These are phyloP conservation scores for Hydrotaea diabolus DNA, from an alignment of 2,888 invertebrate genomes.

Conservation along the genomic window DNA sequence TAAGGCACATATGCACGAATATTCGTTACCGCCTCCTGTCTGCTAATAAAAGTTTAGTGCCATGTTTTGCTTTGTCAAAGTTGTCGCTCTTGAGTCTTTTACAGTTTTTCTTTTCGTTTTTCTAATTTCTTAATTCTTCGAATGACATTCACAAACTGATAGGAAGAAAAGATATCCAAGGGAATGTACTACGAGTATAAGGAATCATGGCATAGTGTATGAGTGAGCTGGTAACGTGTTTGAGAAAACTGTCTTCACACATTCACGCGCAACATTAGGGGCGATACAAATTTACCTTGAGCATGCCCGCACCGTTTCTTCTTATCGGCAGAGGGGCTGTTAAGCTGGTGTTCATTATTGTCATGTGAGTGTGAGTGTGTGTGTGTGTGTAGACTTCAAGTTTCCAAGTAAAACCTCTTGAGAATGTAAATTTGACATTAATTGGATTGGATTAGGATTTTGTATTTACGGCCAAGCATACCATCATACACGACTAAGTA, in stretches of 20 bases:
- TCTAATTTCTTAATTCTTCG: slow-evolving; percentile 34
- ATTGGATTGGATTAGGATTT: slow-evolving; percentile 75
- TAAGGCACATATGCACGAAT: background rate
- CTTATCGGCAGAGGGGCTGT: no score
- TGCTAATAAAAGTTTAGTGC: no score
- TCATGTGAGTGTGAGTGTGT: background rate
- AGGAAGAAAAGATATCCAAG: background rate
- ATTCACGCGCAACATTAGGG: no score
- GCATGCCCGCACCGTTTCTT: no score
- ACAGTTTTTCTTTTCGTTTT: background rate
- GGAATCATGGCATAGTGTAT: no score
- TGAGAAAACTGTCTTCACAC: no score
- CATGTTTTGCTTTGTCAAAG: background rate
- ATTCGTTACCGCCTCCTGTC: no score
- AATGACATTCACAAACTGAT: slow-evolving; percentile 12
- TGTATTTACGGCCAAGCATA: slow-evolving; percentile 38
- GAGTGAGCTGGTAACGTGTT: no score
- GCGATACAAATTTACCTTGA: no score
- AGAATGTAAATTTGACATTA: slow-evolving; percentile 75
- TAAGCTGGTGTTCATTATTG: background rate
- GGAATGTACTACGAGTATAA: no score
- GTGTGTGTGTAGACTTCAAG: slow-evolving; percentile 29
- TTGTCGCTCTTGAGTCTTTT: background rate
- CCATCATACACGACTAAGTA: background rate
- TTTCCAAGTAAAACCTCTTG: slow-evolving; percentile 68